These are phyloP conservation scores for Cephus cinctus DNA, from an alignment of 1,140 invertebrate species.

Conservation along the genomic window DNA sequence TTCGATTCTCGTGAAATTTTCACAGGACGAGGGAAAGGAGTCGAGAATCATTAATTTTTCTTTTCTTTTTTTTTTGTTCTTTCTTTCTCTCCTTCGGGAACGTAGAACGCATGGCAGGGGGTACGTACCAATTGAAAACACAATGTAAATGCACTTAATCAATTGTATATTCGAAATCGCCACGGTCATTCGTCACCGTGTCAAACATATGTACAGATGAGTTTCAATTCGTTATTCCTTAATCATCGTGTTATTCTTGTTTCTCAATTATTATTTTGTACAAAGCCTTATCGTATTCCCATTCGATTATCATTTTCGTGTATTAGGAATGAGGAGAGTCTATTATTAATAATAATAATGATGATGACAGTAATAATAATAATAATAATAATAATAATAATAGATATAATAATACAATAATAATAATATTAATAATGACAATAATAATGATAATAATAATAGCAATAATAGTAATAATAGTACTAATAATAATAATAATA, in stretches of 20 bases:
- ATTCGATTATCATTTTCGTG: too few species aligned
- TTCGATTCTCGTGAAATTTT: too few species aligned
- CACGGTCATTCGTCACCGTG: slow-evolving; percentile 24
- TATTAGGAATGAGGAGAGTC: background rate
- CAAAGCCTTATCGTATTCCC: too few species aligned
- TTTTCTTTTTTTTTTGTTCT: slow-evolving; percentile 2
- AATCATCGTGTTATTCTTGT: background rate
- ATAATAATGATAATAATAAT: too few species aligned
- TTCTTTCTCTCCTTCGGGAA: background rate
- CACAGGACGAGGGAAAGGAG: too few species aligned
- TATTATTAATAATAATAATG: slow-evolving; percentile 1
- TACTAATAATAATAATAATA: too few species aligned
- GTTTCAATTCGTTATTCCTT: background rate
- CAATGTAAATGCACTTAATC: slow-evolving; percentile 26
- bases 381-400: background rate
- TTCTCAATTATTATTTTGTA: background rate
- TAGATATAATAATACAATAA: too few species aligned
- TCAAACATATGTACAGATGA: slow-evolving; percentile 13
- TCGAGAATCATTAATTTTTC: slow-evolving; percentile 5
- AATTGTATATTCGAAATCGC: slow-evolving; percentile 33
- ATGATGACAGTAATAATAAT: background rate
- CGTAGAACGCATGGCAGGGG: background rate
- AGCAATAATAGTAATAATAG: too few species aligned
- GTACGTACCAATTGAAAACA: slow-evolving; percentile 33
- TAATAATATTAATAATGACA: too few species aligned